Base-by-base conservation (phyloP, 35 echinoderm and acorn worm genomes). In the Heliocidaris tuberculata region DNA sequence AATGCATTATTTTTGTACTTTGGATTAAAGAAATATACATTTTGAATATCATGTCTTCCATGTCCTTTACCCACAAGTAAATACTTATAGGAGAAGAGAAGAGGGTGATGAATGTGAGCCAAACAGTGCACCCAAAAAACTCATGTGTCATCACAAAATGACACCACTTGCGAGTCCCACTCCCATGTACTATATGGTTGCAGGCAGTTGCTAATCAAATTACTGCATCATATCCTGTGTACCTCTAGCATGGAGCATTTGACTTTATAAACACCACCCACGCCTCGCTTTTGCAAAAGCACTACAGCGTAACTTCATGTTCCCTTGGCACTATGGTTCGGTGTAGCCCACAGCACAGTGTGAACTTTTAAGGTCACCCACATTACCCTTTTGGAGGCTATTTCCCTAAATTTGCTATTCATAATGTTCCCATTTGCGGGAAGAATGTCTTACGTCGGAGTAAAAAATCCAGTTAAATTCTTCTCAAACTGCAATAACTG, bases 191-290 rank as follows among this genome's bases (percentile, higher is more conserved):
- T 35, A 31, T 48, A 17, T 13, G 15, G 85, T 48, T 89, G 15
- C 87, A 89, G 91, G 47, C 91, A 48, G 50, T n/a, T 59, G 30
- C 91, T 93, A 93, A 93, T 93, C 91, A 93, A 93, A 93, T 93
- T 93, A 93, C 91, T 31, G 50, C 91, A 49, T 93, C 91, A 93
- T 48, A 93, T 93, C 91, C 91, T 93, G 91, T 93, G 31, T 89
- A 78, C 65, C 65, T 78, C 27, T 7, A 27, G 65, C 65, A 19
- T 21, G 8, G 65, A 78, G 65, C 27, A 78, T 21, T 78, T n/a
- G 65, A 78, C 65, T 78, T 78, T 19, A 78, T n/a, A n/a, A 78
- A n/a, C 27, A 7, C 19, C 65, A 78, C 65, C 65, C 65, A 78
- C 65, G 65, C 65, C 65, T 19, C 27, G 65, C 65, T 78, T 78